Evolutionary conservation across 2,888 invertebrate genomes (phyloP), one percentile per base, ranked within the genome.

Genomic region (Hirtodrosophila histrioides): DNA sequence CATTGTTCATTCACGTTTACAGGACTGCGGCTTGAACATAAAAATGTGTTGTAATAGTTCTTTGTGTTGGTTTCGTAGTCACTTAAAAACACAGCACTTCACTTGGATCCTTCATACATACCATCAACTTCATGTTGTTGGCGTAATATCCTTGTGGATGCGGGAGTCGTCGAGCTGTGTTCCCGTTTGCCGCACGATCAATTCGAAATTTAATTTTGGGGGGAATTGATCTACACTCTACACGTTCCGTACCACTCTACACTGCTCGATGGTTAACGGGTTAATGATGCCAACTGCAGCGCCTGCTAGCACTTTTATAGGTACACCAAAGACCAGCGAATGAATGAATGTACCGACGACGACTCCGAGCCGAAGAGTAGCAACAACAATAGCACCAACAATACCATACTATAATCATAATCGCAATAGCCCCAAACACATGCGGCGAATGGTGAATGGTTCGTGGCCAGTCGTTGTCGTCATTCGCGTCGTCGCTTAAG

Each of bases 231-330:
- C 56, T 60, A 63, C 62, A 57, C 54, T 70, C 49, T 64, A 58
- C 70, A 78, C 80, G 77, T 60, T 85, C 86, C 79, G 83, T 68
- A 71, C 78, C 64, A 78, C 73, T 79, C 71, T 69, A 62, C 67
- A 75, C 83, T 73, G 74, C 66, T 79, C 69, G 74, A 86, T 89
- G 89, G 91, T 90, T 90, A 91, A 91, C 91, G 89, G 89, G 86
- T 91, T 90, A 92, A 91, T 92, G 91, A 91, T 92, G 89, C 79
- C 84, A 88, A 86, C 85, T 89, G 83, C 79, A 87, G 81, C 82
- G 79, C 77, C 76, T 81, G 83, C 75, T 80, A 87, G 82, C 86
- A 90, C 90, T 91, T 91, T 91, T 91, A 91, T 91, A 72, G 89
- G 86, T 82, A 76, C 78, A 77, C 60, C 77, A 17, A 17, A 17